phyloP scores from a whole-genome alignment of 1,140 invertebrate genomes.

The Drosophila novamexicana region DNA sequence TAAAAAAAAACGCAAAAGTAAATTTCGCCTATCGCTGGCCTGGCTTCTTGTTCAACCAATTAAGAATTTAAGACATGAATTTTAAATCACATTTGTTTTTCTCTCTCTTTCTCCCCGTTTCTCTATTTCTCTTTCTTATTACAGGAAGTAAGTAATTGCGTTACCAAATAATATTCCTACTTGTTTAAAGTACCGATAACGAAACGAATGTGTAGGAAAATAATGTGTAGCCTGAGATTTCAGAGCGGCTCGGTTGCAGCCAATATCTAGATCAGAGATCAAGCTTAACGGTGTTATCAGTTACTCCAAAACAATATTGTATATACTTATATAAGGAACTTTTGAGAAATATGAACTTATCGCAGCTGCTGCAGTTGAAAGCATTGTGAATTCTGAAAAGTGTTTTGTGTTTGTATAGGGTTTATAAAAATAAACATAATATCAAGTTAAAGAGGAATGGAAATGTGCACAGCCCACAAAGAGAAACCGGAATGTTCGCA shows the following conservation, averaged over 20 bases:
- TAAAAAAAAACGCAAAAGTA: constrained; percentile 52
- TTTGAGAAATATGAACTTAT: neutral
- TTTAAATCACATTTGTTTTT: constrained; percentile 65
- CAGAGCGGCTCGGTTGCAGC: constrained; percentile 5
- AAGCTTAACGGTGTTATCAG: neutral
- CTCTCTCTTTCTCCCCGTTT: constrained; percentile 66
- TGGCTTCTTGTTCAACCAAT: constrained; percentile 74
- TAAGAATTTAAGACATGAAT: constrained; percentile 65
- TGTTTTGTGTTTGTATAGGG: constrained; percentile 11
- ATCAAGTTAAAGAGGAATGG: neutral
- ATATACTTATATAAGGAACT: neutral
- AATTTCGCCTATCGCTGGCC: constrained; percentile 77
- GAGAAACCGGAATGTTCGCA: constrained; percentile 19
- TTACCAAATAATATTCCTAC: constrained; percentile 58
- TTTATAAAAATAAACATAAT: neutral
- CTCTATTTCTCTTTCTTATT: constrained; percentile 70
- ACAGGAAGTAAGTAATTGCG: constrained; percentile 81
- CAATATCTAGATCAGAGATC: neutral
- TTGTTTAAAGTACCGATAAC: constrained; percentile 37
- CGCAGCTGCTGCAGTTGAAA: neutral
- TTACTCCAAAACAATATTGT: neutral
- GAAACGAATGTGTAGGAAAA: constrained; percentile 14
- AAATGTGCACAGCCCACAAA: constrained; percentile 8
- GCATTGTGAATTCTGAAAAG: neutral
- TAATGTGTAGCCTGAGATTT: constrained; percentile 13